Conservation (phyloP, 1,140 invertebrate genomes). For the Pentalonia nigronervosa region DNA sequence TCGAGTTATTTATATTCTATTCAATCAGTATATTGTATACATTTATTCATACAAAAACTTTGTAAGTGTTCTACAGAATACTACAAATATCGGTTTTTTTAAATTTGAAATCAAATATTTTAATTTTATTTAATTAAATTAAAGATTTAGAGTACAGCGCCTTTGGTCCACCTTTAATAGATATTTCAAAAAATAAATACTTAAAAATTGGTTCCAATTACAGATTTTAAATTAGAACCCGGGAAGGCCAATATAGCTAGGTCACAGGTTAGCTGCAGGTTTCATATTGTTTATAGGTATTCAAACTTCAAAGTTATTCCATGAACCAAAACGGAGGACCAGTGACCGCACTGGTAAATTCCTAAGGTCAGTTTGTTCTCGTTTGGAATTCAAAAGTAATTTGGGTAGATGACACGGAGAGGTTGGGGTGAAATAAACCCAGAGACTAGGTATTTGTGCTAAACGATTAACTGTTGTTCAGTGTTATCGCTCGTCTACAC, state of each 20-base stretch:
- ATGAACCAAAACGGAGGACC: not conserved
- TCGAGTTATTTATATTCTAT: not conserved
- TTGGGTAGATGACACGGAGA: not conserved
- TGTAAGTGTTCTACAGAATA: not conserved
- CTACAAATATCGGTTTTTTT: not conserved
- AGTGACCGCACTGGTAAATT: not conserved
- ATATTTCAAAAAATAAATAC: not conserved
- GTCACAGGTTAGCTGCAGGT: not conserved
- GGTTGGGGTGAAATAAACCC: not conserved
- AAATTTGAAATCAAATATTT: not conserved
- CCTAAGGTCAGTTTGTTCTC: not conserved
- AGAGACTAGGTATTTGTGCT: not conserved
- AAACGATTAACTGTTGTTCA: not conserved
- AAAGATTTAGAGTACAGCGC: not conserved
- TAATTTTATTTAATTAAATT: not conserved
- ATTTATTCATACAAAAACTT: not conserved
- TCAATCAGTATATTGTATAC: not conserved
- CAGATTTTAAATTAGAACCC: not conserved
- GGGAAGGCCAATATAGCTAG: not conserved
- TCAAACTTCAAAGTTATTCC: not conserved
- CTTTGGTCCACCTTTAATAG: not conserved
- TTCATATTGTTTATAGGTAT: not conserved
- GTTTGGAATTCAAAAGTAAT: not conserved
- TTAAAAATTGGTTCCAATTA: not conserved
- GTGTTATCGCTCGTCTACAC: slow-evolving; percentile 15